Base-by-base conservation (phyloP, 2,888 invertebrate genomes). In the Caenorhabditis wallacei region DNA sequence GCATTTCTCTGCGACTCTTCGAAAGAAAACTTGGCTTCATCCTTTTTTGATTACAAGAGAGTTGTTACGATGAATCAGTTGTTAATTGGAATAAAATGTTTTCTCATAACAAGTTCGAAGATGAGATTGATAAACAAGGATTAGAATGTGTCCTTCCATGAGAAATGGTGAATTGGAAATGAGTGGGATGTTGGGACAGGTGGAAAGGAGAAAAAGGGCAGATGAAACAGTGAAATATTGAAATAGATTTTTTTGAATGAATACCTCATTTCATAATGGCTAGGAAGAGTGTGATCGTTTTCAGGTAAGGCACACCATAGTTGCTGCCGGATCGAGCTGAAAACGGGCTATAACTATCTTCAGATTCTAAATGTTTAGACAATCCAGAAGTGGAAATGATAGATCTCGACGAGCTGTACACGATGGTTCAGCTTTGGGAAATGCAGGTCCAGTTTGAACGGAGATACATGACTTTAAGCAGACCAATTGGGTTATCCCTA, bases 31-130 rank as follows among this genome's bases (percentile, higher is more conserved):
- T 48, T 26, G 40, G 61, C 22, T 24, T 61, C 40, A 13, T 61
- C 26, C n/a, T n/a, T 61, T 61, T 11, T 61, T 61, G 59, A 61
- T 61, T 22, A 61, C 40, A 7, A 53, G 7, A 5, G 37, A 54
- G 10, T 10, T 53, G 10, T n/a, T 59, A 11, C 18, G 20, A 61
- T 74, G 74, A 74, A 74, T 74, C 56, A 56, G 64, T 46, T 43
- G 30, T 18, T 74, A 74, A 74, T 74, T 74, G 74, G 37, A 48
- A 35, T 40, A 24, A 37, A 59, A 40, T 59, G 30, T 30, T 3
- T 30, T n/a, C n/a, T n/a, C n/a, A n/a, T n/a, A n/a, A n/a, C n/a
- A n/a, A n/a, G n/a, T n/a, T 30, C 16, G 51, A 51, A 70, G 43
- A 71, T 35, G n/a, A n/a, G n/a, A n/a, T n/a, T n/a, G n/a, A n/a